A percentile compares a stretch with the other conserved stretches of the same genome.
Conservation (phyloP, 2,888 invertebrate genomes). For the Himalopsyche japonica region DNA sequence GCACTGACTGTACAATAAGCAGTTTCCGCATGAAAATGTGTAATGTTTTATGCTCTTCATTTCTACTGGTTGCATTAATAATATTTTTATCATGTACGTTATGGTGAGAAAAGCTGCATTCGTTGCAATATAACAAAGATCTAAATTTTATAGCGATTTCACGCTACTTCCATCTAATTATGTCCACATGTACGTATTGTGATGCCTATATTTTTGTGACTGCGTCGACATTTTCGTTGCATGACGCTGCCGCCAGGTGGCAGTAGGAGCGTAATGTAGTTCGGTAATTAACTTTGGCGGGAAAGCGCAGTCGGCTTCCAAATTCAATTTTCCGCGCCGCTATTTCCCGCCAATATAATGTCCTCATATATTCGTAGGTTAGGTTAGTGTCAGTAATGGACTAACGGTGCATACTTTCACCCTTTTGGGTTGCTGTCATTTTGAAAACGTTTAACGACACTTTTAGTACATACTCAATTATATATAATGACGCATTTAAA, state of each 20-base stretch:
- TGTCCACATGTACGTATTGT: neutral
- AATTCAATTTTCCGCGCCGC: conserved; percentile 35
- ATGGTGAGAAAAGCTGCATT: too few relatives aligned
- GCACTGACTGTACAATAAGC: too few relatives aligned
- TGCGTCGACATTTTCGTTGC: neutral
- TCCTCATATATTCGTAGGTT: conserved; percentile 26
- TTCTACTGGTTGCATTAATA: too few relatives aligned
- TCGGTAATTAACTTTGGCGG: conserved; percentile 37
- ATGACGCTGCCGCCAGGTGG: conserved; percentile 23
- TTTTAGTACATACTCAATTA: neutral
- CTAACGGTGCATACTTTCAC: neutral
- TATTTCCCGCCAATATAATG: conserved; percentile 30
- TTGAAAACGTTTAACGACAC: neutral
- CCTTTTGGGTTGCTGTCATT: neutral
- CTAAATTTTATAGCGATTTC: too few relatives aligned
- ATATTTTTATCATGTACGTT: too few relatives aligned
- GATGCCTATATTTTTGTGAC: neutral
- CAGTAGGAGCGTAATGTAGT: conserved; percentile 30
- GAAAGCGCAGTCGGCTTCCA: conserved; percentile 33
- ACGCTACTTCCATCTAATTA: neutral
- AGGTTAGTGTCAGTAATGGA: neutral
- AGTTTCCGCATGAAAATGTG: too few relatives aligned
- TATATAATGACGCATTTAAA: too few relatives aligned
- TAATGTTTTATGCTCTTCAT: too few relatives aligned
- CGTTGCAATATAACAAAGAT: too few relatives aligned